phyloP scores from a whole-genome alignment of 2,888 invertebrate genomes.

The Fissipunctia ypsillon region DNA sequence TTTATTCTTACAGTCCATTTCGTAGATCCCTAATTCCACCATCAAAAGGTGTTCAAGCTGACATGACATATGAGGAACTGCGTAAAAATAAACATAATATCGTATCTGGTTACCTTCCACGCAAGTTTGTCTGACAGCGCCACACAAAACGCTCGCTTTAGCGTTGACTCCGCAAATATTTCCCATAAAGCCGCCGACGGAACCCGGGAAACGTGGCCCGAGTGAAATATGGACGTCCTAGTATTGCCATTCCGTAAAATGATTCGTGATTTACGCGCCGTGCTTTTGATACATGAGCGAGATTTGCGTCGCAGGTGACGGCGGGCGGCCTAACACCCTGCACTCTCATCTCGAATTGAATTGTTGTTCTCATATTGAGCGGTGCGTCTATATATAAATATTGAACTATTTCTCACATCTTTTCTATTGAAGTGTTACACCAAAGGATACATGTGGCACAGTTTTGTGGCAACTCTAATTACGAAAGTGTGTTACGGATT shows the following conservation, averaged over 20 bases:
- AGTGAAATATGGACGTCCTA: slow-evolving; percentile 81
- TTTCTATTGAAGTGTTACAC: slow-evolving; percentile 32
- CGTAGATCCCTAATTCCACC: not conserved
- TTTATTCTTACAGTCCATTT: slow-evolving; percentile 5
- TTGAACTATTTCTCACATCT: slow-evolving; percentile 47
- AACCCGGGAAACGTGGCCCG: slow-evolving; percentile 75
- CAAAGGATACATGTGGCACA: slow-evolving; percentile 14
- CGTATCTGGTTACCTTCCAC: slow-evolving; percentile 52
- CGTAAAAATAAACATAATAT: slow-evolving; percentile 53
- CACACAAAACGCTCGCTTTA: slow-evolving; percentile 64
- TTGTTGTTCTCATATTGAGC: slow-evolving; percentile 74
- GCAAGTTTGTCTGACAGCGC: slow-evolving; percentile 56
- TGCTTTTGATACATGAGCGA: slow-evolving; percentile 81
- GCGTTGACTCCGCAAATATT: slow-evolving; percentile 81
- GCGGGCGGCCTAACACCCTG: slow-evolving; percentile 64
- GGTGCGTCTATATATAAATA: slow-evolving; percentile 63
- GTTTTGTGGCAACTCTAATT: slow-evolving; percentile 15
- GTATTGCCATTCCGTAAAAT: slow-evolving; percentile 82
- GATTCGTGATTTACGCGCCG: slow-evolving; percentile 83
- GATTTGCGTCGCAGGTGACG: slow-evolving; percentile 81
- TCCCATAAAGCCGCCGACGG: slow-evolving; percentile 75
- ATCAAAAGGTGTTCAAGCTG: slow-evolving; percentile 13
- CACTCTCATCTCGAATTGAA: slow-evolving; percentile 77
- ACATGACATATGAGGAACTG: slow-evolving; percentile 28
- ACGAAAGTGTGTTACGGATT: slow-evolving; percentile 18